Evolutionary conservation across 2,797 vertebrate species (phyloP), one percentile per base, ranked within the genome.

Genomic region (Myotis findleyi): DNA sequence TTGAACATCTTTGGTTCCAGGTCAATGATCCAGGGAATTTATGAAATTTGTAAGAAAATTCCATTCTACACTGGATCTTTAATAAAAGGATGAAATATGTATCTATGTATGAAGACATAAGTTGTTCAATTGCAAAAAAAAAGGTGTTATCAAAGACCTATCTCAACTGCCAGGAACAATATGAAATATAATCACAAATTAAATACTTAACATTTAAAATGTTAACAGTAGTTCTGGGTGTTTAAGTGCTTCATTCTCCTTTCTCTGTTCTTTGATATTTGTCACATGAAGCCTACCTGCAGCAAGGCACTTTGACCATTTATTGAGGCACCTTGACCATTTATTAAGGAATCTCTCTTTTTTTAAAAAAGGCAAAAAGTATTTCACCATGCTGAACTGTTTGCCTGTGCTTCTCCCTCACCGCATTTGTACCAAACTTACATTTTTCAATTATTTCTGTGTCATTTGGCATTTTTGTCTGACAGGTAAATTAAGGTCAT

Each of bases 401-500:
- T 64, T 96, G 64, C 44, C 16, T 49, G 55, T 92, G 41, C 30
- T 80, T 93, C 62, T 90, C n/a, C 36, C 76, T 96, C 57, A 94
- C 92, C 88, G 62, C 95, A 96, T n/a, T 41, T 95, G 88, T 96
- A 97, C 80, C 85, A 97, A 96, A 96, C 76, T 53, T 90, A 73
- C 72, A 41, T 97, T 98, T 98, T 97, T 84, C 95, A 97, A n/a
- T 97, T 97, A 96, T 93, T 59, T 11, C 68, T 89, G 41, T 91
- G 59, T 86, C 97, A 64, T 92, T 94, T 95, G 88, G 76, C 81
- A 86, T 95, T 97, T 98, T 97, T 96, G 71, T 96, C 89, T 98
- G 96, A 97, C 94, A 95, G 89, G 90, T 97, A 98, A 97, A 98
- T 97, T 96, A 97, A 93, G 73, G 69, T 94, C 94, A 95, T 96